Percentiles rank a stretch among this genome's conserved stretches.
These are phyloP conservation scores for Ceyx cyanopectus DNA, from an alignment of 2,113 vertebrate genomes.

Conservation along the genomic window DNA sequence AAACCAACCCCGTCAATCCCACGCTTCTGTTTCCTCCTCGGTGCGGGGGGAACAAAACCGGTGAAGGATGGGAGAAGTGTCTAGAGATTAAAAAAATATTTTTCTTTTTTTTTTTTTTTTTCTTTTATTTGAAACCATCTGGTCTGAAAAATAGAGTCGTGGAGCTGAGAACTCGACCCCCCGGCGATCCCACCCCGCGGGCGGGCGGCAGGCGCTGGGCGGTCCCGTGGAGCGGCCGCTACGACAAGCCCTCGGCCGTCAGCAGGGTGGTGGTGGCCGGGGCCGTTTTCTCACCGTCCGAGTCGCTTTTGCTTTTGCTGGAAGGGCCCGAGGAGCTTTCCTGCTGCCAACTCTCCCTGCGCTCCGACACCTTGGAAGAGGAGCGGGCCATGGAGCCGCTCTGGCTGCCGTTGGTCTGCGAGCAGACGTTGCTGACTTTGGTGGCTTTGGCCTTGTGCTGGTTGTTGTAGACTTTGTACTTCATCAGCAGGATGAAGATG, in stretches of 20 bases:
- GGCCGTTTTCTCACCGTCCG: slow-evolving; percentile 29
- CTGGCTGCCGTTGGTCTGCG: slow-evolving; percentile 83
- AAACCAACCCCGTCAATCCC: slow-evolving; percentile 42
- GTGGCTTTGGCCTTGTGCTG: slow-evolving; percentile 82
- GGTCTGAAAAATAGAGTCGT: slow-evolving; percentile 75
- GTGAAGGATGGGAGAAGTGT: slow-evolving; percentile 61
- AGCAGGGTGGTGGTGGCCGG: background rate
- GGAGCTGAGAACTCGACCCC: slow-evolving; percentile 58
- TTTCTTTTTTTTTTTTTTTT: too few species aligned
- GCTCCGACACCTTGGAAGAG: slow-evolving; percentile 54
- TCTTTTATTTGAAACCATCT: slow-evolving; percentile 57
- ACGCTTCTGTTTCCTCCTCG: slow-evolving; percentile 31
- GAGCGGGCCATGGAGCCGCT: slow-evolving; percentile 76
- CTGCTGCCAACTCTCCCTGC: background rate
- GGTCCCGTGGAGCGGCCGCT: background rate
- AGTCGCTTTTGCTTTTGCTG: slow-evolving; percentile 30
- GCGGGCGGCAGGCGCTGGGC: background rate
- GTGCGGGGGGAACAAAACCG: slow-evolving; percentile 50
- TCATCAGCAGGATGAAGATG: slow-evolving; percentile 94
- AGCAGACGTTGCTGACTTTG: slow-evolving; percentile 74
- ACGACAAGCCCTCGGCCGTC: background rate
- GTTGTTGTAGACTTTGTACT: slow-evolving; percentile 91
- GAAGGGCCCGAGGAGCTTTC: background rate
- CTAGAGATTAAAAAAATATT: slow-evolving; percentile 71
- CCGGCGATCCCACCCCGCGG: background rate